Conservation (phyloP, 2,888 invertebrate species). For the Candidula unifasciata region DNA sequence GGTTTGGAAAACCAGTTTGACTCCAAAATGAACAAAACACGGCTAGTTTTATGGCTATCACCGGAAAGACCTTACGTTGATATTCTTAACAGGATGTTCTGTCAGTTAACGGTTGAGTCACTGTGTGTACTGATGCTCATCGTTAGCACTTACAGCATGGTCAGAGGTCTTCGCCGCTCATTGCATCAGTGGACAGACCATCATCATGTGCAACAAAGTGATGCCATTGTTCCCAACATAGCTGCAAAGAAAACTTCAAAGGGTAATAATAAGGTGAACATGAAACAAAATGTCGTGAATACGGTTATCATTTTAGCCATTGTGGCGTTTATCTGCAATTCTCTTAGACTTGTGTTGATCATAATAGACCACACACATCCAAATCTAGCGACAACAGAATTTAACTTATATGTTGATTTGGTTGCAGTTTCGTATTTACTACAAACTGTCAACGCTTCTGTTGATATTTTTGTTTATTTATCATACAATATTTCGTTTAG, state of each 20-base stretch:
- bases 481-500: neutral
- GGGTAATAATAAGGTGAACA: neutral
- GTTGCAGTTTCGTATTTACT: neutral
- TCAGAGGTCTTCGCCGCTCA: neutral
- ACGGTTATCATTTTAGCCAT: neutral
- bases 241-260: neutral
- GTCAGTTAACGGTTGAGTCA: neutral
- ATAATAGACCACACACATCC: no score
- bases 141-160: conserved; percentile 2
- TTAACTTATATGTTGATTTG: conserved; percentile 4
- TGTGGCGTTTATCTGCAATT: neutral
- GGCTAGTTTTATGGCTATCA: neutral
- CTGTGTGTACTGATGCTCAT: neutral
- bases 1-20: neutral
- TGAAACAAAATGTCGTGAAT: neutral
- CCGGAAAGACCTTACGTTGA: neutral
- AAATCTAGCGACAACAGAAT: neutral
- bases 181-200: neutral
- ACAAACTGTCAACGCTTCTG: conserved; percentile 4
- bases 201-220: neutral
- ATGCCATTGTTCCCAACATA: neutral
- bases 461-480: conserved; percentile 20
- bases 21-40: neutral
- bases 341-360: neutral
- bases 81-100: neutral